phyloP scores from a whole-genome alignment of 2,888 invertebrate species.

The Troides aeacus region DNA sequence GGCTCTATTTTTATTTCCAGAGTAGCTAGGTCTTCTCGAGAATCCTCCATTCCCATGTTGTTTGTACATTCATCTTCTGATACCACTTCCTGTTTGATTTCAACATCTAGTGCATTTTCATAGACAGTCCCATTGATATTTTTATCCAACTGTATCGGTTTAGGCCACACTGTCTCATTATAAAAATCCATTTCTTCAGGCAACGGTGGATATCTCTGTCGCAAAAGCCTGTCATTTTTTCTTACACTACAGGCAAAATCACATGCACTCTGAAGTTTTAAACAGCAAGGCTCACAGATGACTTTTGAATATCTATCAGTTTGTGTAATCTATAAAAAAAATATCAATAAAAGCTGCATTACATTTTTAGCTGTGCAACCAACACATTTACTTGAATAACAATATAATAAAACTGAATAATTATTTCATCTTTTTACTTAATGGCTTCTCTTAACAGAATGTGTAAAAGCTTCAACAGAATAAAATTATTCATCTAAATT shows the following conservation, averaged over 20 bases:
- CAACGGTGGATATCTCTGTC: conserved; percentile 34
- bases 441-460: too few species aligned
- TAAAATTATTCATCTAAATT: too few species aligned
- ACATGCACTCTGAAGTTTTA: conserved; percentile 50
- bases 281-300: conserved; percentile 56
- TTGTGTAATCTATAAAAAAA: conserved; percentile 49
- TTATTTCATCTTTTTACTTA: neutral
- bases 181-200: conserved; percentile 15
- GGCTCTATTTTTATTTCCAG: conserved; percentile 70
- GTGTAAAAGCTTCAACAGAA: too few species aligned
- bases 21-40: conserved; percentile 27
- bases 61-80: conserved; percentile 55
- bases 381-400: conserved; percentile 1
- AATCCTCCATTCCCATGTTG: conserved; percentile 36
- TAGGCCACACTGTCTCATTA: conserved; percentile 54
- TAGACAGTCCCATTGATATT: conserved; percentile 44
- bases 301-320: conserved; percentile 56
- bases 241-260: conserved; percentile 49
- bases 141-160: conserved; percentile 62
- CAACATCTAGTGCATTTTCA: conserved; percentile 44
- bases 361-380: neutral
- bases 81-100: conserved; percentile 64
- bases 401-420: neutral
- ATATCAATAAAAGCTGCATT: neutral
- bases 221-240: conserved; percentile 47